Percentiles rank a stretch among this genome's conserved stretches.
Evolutionary conservation across 2,797 vertebrate genomes (phyloP).

Genomic region (Corythornis leucogaster): DNA sequence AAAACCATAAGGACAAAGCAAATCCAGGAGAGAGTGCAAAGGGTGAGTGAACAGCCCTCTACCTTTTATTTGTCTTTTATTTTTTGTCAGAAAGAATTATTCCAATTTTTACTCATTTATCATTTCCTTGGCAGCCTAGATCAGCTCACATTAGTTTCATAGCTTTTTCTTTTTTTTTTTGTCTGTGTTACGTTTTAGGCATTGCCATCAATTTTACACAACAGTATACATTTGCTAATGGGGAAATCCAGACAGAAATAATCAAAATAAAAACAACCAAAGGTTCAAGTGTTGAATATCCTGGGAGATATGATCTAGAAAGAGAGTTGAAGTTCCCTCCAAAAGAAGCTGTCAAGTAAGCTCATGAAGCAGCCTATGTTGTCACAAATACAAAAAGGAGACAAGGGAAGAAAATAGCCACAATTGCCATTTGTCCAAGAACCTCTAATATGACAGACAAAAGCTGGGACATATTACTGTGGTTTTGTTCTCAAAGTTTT

Average conservation of each 20-base stretch:
- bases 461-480: not conserved
- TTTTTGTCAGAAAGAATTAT: conserved; percentile 24
- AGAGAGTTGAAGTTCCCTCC: not conserved
- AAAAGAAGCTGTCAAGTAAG: not conserved
- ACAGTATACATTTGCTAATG: accelerated
- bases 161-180: not conserved
- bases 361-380: accelerated
- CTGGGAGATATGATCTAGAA: not conserved
- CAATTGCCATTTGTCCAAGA: not conserved
- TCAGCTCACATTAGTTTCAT: not conserved
- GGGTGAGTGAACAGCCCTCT: not conserved
- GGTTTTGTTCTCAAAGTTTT: not conserved
- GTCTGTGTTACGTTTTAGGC: not conserved
- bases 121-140: conserved; percentile 1
- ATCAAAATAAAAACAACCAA: not conserved
- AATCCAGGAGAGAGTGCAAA: not conserved
- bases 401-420: not conserved
- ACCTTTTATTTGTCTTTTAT: not conserved
- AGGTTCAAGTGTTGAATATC: not conserved
- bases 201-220: not conserved
- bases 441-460: not conserved
- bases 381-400: not conserved
- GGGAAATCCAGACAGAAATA: not conserved
- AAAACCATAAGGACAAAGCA: not conserved
- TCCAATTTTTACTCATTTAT: not conserved